Evolutionary conservation across 2,797 vertebrate species (phyloP), one percentile per base, ranked within the genome.

Genomic region (Miichthys miiuy): DNA sequence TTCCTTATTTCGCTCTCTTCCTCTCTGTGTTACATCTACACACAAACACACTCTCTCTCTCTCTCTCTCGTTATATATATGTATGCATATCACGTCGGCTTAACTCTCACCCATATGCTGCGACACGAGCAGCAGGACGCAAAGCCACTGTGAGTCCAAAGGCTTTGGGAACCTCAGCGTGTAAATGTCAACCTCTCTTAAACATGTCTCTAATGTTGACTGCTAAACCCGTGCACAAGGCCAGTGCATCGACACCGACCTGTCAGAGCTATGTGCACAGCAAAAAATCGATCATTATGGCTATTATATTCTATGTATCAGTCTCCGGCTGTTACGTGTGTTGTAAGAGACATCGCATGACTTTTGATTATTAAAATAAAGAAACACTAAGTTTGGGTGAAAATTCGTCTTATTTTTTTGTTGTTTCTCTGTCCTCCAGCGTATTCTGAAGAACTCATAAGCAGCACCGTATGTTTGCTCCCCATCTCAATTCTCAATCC

Each of bases 151-250:
- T 3, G 78, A 85, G 80, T 79, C 77, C 60, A 76, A 82, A 80
- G 71, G 80, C 83, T 83, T 48, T 55, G 52, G 55, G 55, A 56
- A 63, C 57, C 62, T 27, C 2, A 51, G 46, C 61, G 81, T 71
- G 79, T 85, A 85, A 88, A 88, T 90, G 83, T 83, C 88, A 90
- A 23, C 74, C 58, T 46, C 74, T 79, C 72, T 80, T 80, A 67
- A 86, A 79, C 52, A 77, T 51, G 79, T 79, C 77, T 68, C 52
- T 60, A 58, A 81, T 81, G 75, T 82, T 42, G 52, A 75, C 80
- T 76, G 67, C 68, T 75, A 54, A 55, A 56, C 69, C 72, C 20
- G 12, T 68, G 75, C 66, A 64, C 16, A 68, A 81, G 60, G 74
- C 61, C 47, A 20, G 17, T 4, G 54, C 72, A 84, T 81, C 80